Evolutionary conservation across 2,888 invertebrate genomes (phyloP).

Genomic region (Eristalinus aeneus): DNA sequence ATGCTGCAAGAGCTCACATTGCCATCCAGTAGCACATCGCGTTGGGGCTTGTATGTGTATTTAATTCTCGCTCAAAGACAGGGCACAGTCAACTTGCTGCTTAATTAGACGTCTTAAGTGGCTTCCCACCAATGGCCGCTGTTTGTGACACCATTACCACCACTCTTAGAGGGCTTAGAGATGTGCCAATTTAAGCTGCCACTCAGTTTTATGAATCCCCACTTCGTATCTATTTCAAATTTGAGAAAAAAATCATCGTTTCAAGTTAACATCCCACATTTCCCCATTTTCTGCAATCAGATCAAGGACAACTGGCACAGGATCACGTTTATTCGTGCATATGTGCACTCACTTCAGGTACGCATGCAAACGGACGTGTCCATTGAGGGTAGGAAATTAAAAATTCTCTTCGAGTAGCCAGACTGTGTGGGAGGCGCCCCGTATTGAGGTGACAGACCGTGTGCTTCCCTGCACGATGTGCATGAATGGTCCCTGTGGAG

Average conservation of each 20-base stretch:
- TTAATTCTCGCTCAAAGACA: background rate
- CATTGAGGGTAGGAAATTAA: slow-evolving; percentile 5
- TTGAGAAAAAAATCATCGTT: too few species aligned
- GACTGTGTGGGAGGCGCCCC: background rate
- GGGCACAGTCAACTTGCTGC: slow-evolving; percentile 5
- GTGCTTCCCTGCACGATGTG: slow-evolving; percentile 19
- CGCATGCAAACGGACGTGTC: background rate
- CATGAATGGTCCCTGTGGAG: slow-evolving; percentile 30
- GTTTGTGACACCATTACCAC: too few species aligned
- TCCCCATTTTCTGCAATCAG: background rate
- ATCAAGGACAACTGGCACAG: background rate
- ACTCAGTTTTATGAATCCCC: too few species aligned
- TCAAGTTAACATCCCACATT: too few species aligned
- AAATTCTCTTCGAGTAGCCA: slow-evolving; percentile 7
- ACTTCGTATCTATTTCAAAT: too few species aligned
- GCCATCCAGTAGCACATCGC: background rate
- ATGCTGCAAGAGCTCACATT: too few species aligned
- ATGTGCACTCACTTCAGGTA: background rate
- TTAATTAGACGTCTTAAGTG: slow-evolving; percentile 32
- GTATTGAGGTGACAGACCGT: background rate
- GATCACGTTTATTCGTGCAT: background rate
- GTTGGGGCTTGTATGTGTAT: background rate
- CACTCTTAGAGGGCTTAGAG: too few species aligned
- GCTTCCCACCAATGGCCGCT: too few species aligned
- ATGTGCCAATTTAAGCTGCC: too few species aligned